Percentiles rank a stretch among this genome's conserved stretches.
Evolutionary conservation across 2,888 invertebrate species (phyloP).

Genomic region (Diachrysia chrysitis): DNA sequence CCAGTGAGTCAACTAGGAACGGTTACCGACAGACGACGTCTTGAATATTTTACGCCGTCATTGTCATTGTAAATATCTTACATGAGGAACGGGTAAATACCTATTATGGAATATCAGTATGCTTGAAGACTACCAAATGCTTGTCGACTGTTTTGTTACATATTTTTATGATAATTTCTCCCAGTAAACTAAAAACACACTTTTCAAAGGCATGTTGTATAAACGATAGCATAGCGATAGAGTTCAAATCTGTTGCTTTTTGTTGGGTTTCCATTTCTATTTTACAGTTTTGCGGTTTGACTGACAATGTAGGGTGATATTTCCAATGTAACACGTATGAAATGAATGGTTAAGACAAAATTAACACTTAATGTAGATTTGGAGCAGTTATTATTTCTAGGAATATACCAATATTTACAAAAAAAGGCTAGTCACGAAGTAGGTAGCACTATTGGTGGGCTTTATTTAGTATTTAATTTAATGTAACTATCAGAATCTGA

Average conservation of each 20-base stretch:
- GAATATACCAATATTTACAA: slow-evolving; percentile 33
- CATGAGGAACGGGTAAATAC: neutral
- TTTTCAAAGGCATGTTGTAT: too few relatives aligned
- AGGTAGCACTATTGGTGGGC: neutral
- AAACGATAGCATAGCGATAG: too few relatives aligned
- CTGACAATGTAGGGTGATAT: too few relatives aligned
- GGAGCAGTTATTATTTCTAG: slow-evolving; percentile 21
- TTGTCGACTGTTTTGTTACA: neutral
- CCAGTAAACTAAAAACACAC: too few relatives aligned
- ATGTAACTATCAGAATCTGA: neutral
- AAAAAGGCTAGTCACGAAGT: slow-evolving; percentile 2
- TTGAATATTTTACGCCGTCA: slow-evolving; percentile 2
- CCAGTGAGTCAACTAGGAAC: slow-evolving; percentile 4
- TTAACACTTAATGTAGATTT: slow-evolving; percentile 11
- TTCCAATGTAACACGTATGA: neutral
- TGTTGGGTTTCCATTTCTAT: too few relatives aligned
- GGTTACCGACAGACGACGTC: neutral
- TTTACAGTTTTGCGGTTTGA: too few relatives aligned
- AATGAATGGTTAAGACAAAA: neutral
- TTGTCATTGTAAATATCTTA: neutral
- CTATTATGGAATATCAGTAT: neutral
- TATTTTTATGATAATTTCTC: neutral
- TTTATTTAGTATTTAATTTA: neutral
- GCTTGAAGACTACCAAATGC: neutral
- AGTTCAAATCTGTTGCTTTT: too few relatives aligned